A percentile compares a stretch with the other conserved stretches of the same genome.
phyloP scores from a whole-genome alignment of 1,140 invertebrate genomes.

The Pachypeltis micranthus region DNA sequence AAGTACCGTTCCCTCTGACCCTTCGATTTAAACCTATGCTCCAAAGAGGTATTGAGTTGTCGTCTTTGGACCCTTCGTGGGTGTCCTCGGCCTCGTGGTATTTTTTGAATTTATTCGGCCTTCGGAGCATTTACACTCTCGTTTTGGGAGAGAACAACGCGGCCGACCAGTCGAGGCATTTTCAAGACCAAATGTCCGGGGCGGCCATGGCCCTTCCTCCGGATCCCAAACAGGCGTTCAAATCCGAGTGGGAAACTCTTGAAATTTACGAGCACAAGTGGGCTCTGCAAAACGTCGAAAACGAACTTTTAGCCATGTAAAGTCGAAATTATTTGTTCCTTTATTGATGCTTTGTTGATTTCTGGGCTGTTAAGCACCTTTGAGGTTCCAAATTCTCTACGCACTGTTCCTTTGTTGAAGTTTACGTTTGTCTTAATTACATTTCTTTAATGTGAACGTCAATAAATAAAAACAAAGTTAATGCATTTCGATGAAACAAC shows the following conservation, averaged over 20 bases:
- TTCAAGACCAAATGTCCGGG: constrained; percentile 97
- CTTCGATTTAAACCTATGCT: constrained; percentile 98
- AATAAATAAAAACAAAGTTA: too few relatives aligned
- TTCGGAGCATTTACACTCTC: constrained; percentile 93
- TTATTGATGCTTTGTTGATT: too few relatives aligned
- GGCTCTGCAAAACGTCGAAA: constrained; percentile 45
- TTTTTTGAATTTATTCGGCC: constrained; percentile 97
- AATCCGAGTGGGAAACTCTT: constrained; percentile 97
- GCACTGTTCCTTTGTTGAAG: too few relatives aligned
- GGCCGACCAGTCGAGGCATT: constrained; percentile 89
- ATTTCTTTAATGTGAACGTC: too few relatives aligned
- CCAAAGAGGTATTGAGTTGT: constrained; percentile 91
- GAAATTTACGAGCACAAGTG: constrained; percentile 92
- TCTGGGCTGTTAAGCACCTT: too few relatives aligned
- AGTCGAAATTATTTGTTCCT: too few relatives aligned
- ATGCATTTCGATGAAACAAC: too few relatives aligned
- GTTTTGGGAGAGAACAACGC: constrained; percentile 98
- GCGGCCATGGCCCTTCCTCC: constrained; percentile 93
- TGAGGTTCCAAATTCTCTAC: too few relatives aligned
- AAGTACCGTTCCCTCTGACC: constrained; percentile 97
- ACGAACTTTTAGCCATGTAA: constrained; percentile 18
- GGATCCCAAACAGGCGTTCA: constrained; percentile 96
- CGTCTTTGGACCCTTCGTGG: constrained; percentile 95
- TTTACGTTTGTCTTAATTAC: too few relatives aligned
- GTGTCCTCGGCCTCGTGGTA: constrained; percentile 99